Conservation (phyloP, 1,140 invertebrate genomes). For the Pseudomyrmex concolor region DNA sequence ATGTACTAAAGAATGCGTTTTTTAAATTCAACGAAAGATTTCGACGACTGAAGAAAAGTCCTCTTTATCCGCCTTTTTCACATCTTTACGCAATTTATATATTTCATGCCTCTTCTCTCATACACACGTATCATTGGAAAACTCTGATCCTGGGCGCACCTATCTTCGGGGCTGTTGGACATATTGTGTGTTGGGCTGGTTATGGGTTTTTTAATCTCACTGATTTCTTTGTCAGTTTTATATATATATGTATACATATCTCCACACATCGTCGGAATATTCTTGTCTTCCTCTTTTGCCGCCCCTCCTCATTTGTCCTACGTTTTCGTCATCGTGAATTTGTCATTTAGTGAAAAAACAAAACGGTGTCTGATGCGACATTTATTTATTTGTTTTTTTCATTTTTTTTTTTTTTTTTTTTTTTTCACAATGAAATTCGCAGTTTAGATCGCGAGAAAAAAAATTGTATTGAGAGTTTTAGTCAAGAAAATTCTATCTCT, state of each 20-base stretch:
- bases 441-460: not conserved
- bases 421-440: not conserved
- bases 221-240: slow-evolving; percentile 63
- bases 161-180: slow-evolving; percentile 81
- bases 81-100: slow-evolving; percentile 25
- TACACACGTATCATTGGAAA: slow-evolving; percentile 63
- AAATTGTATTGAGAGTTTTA: no score
- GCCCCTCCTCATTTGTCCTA: not conserved
- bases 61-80: slow-evolving; percentile 41
- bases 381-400: not conserved
- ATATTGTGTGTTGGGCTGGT: slow-evolving; percentile 84
- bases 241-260: slow-evolving; percentile 22
- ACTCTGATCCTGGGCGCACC: slow-evolving; percentile 78
- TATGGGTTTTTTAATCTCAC: slow-evolving; percentile 78
- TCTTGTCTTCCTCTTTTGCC: not conserved
- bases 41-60: not conserved
- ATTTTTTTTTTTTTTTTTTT: not conserved
- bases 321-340: slow-evolving; percentile 18
- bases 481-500: no score
- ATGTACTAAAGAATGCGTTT: not conserved
- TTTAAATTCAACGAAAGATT: no score
- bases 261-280: slow-evolving; percentile 28
- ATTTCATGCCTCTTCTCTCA: slow-evolving; percentile 64
- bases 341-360: slow-evolving; percentile 50
- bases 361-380: not conserved